Conservation (phyloP, 2,113 vertebrate genomes). For the Collichthys lucidus region DNA sequence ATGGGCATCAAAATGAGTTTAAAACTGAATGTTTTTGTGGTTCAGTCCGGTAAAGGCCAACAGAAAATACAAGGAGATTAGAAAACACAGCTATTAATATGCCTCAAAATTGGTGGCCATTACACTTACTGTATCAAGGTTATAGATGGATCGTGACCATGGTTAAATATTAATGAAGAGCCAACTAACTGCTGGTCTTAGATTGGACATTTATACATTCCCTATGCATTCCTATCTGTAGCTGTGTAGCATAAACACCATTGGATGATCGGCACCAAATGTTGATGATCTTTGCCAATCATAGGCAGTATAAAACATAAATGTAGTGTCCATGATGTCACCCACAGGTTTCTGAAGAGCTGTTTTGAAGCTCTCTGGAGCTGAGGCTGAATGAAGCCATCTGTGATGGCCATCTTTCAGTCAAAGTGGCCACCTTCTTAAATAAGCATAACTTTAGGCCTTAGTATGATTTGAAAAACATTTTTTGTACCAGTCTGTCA, state of each 20-base stretch:
- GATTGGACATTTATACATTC: background rate
- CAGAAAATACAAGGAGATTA: constrained; percentile 12
- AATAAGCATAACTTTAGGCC: no score
- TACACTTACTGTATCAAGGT: background rate
- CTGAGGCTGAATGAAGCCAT: no score
- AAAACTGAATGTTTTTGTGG: constrained; percentile 2
- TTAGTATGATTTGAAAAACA: no score
- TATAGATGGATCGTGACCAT: background rate
- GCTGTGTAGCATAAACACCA: background rate
- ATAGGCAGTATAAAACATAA: no score
- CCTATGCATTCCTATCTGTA: background rate
- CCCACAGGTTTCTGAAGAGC: no score
- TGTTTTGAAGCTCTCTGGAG: no score
- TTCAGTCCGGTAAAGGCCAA: background rate
- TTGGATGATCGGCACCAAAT: background rate
- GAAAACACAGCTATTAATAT: background rate
- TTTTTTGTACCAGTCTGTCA: no score
- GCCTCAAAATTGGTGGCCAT: background rate
- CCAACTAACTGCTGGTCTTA: no score
- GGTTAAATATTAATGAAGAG: constrained; percentile 22
- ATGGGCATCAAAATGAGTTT: background rate
- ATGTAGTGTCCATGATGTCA: no score
- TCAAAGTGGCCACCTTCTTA: no score
- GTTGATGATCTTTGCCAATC: no score
- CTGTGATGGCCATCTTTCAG: no score